phyloP scores from a whole-genome alignment of 2,797 vertebrate species.

The Orientallactaga sibirica region DNA sequence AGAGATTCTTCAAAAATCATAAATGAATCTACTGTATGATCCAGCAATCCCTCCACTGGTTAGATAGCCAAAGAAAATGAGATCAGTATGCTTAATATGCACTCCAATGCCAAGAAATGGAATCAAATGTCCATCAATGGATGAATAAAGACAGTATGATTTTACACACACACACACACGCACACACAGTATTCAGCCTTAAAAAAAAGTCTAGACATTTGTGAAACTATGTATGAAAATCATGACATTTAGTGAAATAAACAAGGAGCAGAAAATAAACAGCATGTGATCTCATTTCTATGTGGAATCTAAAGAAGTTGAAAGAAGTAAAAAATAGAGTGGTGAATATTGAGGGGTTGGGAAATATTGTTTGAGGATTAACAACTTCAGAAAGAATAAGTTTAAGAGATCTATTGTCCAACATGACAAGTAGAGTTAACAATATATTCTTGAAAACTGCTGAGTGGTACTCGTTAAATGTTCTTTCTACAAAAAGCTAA shows the following conservation, averaged over 20 bases:
- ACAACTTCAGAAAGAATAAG: neutral
- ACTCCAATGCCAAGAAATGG: neutral
- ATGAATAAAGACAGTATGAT: neutral
- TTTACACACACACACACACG: too few species aligned
- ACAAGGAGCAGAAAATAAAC: neutral
- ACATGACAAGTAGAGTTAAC: neutral
- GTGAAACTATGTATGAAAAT: neutral
- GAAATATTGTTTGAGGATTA: neutral
- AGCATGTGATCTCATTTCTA: too few species aligned
- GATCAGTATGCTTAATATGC: neutral
- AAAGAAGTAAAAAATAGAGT: neutral
- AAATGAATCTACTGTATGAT: neutral
- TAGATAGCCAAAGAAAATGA: neutral
- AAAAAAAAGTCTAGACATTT: neutral
- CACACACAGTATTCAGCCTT: too few species aligned
- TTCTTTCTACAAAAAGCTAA: too few species aligned
- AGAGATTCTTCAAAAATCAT: neutral
- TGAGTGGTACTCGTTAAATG: too few species aligned
- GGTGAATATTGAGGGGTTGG: neutral
- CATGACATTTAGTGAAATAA: neutral
- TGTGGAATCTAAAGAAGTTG: neutral
- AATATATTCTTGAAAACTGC: too few species aligned
- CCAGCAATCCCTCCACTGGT: neutral
- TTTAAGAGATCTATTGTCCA: neutral
- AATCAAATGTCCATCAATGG: neutral